Base-by-base conservation (phyloP, 2,113 vertebrate genomes). In the Lagopus leucura region DNA sequence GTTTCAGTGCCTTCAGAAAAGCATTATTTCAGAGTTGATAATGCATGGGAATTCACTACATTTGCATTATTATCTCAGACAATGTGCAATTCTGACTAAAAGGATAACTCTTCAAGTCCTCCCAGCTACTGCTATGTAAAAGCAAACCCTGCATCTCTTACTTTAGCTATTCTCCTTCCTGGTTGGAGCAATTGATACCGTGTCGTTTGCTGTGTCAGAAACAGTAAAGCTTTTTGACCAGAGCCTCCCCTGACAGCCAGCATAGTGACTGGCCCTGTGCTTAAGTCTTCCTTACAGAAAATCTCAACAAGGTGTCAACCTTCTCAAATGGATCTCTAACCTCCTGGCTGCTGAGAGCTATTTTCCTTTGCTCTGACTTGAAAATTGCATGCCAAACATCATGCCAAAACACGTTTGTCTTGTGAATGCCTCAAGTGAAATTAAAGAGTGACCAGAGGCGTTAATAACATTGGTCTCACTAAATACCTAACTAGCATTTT, bases 171-270 rank as follows among this genome's bases (percentile, higher is more conserved):
- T 70, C 63, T 58, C 50, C 34, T 78, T 54, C 25, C 8, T 40
- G 36, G 4, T 9, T 54, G 11, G 47, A 34, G 28, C 24, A 81
- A 21, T 4, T 18, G 15, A 8, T 15, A 15, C 0, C 19, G 25
- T 4, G 8, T 6, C 48, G 52, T 21, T 0, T 0, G 14, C 0
- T 32, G 15, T 34, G 45, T 24, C 40, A 30, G 4, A 32, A 34
- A 10, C 2, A 10, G 17, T 1, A 77, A 34, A 67, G 6, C 3
- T 43, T 22, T 11, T 19, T 14, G 36, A 67, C 43, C 27, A 82
- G 71, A 76, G 34, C 32, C 64, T 36, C 30, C 61, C 7, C 3
- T 3, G 8, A 38, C 16, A 63, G 40, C 13, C 47, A 84, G 10
- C 5, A 28, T 0, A 20, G 10, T 3, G 10, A 61, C 45, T 25